Conservation (phyloP, 2,888 invertebrate genomes). For the Nemotelus pantherinus region DNA sequence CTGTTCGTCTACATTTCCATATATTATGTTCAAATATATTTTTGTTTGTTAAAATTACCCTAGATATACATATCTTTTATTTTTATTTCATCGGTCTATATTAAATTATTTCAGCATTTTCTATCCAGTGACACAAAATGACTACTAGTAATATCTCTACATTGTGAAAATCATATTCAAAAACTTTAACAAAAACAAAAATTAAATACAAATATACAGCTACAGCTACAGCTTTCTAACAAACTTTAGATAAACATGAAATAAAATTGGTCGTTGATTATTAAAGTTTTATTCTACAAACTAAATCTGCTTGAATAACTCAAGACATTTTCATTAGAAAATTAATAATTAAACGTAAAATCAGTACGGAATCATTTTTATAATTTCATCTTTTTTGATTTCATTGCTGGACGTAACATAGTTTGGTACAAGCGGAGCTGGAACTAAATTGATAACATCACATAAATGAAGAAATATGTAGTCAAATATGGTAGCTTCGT, state of each 20-base stretch:
- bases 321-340: no score
- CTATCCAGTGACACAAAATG: neutral
- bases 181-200: neutral
- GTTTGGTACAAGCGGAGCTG: no score
- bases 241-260: neutral
- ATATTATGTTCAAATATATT: no score
- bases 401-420: no score
- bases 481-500: no score
- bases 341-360: no score
- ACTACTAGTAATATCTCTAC: neutral
- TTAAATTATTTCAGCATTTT: conserved; percentile 13
- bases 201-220: neutral
- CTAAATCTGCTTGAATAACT: no score
- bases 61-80: conserved; percentile 2
- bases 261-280: conserved; percentile 6
- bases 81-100: neutral
- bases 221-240: neutral
- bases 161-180: neutral
- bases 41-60: conserved; percentile 29
- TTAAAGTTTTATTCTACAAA: neutral
- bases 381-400: no score
- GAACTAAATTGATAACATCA: no score
- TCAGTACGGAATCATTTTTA: no score
- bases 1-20: conserved; percentile 16
- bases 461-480: no score